Conservation (phyloP, 2,113 vertebrate genomes). For the Mobula birostris region DNA sequence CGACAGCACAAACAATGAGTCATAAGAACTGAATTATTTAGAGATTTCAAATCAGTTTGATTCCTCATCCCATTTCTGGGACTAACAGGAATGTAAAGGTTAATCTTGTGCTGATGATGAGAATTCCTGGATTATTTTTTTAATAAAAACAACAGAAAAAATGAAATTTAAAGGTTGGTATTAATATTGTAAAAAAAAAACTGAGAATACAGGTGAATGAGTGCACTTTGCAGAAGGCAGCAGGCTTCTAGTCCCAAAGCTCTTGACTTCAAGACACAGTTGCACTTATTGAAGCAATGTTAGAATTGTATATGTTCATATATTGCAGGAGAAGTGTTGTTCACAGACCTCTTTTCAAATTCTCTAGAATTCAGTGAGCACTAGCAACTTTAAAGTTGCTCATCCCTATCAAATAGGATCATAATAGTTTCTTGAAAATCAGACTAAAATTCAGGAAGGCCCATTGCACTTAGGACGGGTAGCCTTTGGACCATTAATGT, state of each 20-base stretch:
- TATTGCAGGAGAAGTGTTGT: not conserved
- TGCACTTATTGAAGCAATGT: not conserved
- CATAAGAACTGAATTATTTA: not conserved
- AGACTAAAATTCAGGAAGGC: not conserved
- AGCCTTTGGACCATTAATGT: not conserved
- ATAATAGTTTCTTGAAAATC: not conserved
- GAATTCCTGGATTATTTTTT: not conserved
- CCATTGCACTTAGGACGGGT: not conserved
- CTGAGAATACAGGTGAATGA: not conserved
- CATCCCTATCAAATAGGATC: not conserved
- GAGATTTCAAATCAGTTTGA: not conserved
- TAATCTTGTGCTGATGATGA: not conserved
- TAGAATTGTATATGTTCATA: not conserved
- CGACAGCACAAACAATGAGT: not conserved
- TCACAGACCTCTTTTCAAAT: not conserved
- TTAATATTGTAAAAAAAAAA: not conserved
- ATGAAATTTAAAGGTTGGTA: not conserved
- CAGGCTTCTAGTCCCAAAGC: not conserved
- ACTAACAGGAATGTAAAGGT: not conserved
- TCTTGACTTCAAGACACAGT: not conserved
- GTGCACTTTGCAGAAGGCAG: not conserved
- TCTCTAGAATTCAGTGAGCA: not conserved
- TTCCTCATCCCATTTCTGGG: not conserved
- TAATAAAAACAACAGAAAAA: not conserved
- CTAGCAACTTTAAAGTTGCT: not conserved